Evolutionary conservation across 2,888 invertebrate species (phyloP).

Genomic region (Gibbula magus): DNA sequence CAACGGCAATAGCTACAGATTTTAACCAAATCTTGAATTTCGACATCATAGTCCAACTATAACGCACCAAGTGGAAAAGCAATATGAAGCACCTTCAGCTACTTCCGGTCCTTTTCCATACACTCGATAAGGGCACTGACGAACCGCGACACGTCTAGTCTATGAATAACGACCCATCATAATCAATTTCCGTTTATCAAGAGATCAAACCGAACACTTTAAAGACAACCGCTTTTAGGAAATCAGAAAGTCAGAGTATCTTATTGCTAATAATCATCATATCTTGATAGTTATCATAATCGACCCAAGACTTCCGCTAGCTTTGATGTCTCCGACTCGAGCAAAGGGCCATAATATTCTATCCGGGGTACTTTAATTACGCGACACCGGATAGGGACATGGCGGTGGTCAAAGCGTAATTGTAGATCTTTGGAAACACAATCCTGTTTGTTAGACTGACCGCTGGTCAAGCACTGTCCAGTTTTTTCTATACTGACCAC

Average conservation of each 20-base stretch:
- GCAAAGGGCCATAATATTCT: conserved; percentile 7
- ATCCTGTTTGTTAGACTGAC: conserved; percentile 4
- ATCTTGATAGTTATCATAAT: neutral
- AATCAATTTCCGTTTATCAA: too few species aligned
- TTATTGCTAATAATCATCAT: neutral
- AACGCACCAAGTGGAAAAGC: too few species aligned
- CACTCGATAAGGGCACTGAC: too few species aligned
- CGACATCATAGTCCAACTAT: too few species aligned
- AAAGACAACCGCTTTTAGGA: neutral
- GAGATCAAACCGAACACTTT: neutral
- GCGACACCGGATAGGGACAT: neutral
- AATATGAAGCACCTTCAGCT: too few species aligned
- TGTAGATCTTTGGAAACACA: neutral
- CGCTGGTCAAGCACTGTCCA: neutral
- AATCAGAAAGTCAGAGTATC: neutral
- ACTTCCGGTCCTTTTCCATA: too few species aligned
- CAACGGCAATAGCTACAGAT: too few species aligned
- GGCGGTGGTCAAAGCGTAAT: neutral
- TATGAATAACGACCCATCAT: too few species aligned
- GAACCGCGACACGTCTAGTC: too few species aligned
- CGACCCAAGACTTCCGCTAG: neutral
- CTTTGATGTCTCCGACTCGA: neutral
- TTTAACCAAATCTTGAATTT: too few species aligned
- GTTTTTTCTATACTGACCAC: neutral
- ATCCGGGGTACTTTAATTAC: neutral